Evolutionary conservation across 2,888 invertebrate species (phyloP).

Genomic region (Calephelis perditalis): DNA sequence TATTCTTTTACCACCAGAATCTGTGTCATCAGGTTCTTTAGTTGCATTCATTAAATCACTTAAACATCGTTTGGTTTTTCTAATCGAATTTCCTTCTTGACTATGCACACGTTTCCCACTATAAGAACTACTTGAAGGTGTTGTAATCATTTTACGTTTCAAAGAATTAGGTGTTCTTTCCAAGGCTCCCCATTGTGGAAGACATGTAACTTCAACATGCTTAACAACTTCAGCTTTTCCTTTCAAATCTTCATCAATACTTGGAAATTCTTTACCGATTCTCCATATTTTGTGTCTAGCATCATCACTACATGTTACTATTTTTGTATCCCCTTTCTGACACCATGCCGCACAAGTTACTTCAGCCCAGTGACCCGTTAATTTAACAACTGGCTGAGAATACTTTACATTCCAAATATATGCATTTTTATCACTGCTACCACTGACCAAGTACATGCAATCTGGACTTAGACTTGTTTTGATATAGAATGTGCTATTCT

Average conservation of each 20-base stretch:
- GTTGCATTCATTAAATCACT: slow-evolving; percentile 55
- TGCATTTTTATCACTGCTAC: slow-evolving; percentile 91
- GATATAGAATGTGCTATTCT: slow-evolving; percentile 90
- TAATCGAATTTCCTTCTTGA: slow-evolving; percentile 28
- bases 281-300: slow-evolving; percentile 87
- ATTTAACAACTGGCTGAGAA: slow-evolving; percentile 81
- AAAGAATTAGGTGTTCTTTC: slow-evolving; percentile 72
- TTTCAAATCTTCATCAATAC: slow-evolving; percentile 45
- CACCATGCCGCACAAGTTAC: slow-evolving; percentile 94
- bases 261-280: slow-evolving; percentile 72
- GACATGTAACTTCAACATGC: slow-evolving; percentile 37
- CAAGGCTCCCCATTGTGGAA: slow-evolving; percentile 46
- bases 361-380: slow-evolving; percentile 89
- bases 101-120: slow-evolving; percentile 36
- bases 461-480: slow-evolving; percentile 90
- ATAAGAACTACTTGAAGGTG: slow-evolving; percentile 36
- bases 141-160: slow-evolving; percentile 46
- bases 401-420: slow-evolving; percentile 89
- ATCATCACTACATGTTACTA: slow-evolving; percentile 92
- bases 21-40: slow-evolving; percentile 39
- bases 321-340: slow-evolving; percentile 72
- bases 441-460: slow-evolving; percentile 88
- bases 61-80: slow-evolving; percentile 61
- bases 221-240: slow-evolving; percentile 49
- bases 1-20: slow-evolving; percentile 40